These are phyloP conservation scores for Poeciliopsis prolifica DNA, from an alignment of 2,113 vertebrate species.

Conservation along the genomic window DNA sequence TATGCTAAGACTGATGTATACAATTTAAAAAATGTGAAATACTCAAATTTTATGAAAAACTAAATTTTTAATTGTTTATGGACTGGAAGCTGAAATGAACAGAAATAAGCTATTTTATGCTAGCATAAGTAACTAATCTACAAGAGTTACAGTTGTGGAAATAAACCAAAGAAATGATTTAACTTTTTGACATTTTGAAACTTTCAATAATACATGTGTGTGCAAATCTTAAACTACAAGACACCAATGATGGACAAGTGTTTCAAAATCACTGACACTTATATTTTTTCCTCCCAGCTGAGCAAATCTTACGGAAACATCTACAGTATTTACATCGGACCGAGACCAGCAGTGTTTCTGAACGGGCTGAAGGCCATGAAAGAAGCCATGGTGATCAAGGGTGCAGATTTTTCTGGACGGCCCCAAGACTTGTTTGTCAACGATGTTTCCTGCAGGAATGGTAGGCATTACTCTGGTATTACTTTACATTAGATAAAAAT, in stretches of 20 bases:
- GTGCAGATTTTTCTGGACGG: constrained; percentile 72
- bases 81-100: neutral
- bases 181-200: no score
- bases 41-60: no score
- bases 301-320: constrained; percentile 69
- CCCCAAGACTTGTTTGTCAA: constrained; percentile 69
- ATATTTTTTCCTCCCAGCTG: constrained; percentile 53
- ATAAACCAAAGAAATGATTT: no score
- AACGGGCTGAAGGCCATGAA: constrained; percentile 67
- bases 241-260: neutral
- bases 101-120: neutral
- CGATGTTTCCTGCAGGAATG: constrained; percentile 35
- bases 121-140: neutral
- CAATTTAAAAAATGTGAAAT: no score
- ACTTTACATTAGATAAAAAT: no score
- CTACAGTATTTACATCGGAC: constrained; percentile 73
- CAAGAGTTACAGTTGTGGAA: no score
- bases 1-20: no score
- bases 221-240: neutral
- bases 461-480: constrained; percentile 31
- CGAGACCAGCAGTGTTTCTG: constrained; percentile 64
- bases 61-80: no score
- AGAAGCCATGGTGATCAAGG: constrained; percentile 70
- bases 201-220: neutral
- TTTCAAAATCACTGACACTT: neutral